phyloP scores from a whole-genome alignment of 2,797 vertebrate species.

The Acanthornis magna region DNA sequence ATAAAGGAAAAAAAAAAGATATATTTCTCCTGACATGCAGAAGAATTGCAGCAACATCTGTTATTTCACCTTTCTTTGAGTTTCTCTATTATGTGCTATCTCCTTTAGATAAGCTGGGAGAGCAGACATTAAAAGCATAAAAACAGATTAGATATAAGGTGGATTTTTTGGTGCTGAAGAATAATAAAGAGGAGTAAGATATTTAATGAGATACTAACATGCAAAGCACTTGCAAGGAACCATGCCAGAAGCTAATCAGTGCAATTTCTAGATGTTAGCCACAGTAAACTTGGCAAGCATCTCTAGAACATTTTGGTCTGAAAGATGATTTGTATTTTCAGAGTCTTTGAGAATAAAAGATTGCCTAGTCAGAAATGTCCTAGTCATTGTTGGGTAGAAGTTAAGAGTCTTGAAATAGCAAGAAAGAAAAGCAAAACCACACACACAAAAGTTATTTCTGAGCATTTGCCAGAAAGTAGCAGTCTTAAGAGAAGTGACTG shows the following conservation, averaged over 20 bases:
- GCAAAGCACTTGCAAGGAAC: neutral
- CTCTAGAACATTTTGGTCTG: conserved; percentile 19
- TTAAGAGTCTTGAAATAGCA: neutral
- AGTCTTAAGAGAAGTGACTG: conserved; percentile 24
- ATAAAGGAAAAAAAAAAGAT: neutral
- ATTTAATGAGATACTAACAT: neutral
- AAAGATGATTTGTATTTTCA: neutral
- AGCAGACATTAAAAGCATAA: neutral
- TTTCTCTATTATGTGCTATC: neutral
- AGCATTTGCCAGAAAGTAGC: neutral
- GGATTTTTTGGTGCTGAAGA: neutral
- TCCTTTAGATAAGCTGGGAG: neutral
- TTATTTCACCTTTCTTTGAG: neutral
- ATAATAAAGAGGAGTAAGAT: neutral
- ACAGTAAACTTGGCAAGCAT: conserved; percentile 26
- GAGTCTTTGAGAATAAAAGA: neutral
- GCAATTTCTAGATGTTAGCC: neutral
- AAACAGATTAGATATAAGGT: neutral
- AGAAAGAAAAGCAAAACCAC: neutral
- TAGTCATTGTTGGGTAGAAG: neutral
- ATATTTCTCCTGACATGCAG: neutral
- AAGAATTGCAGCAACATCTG: neutral
- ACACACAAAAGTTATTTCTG: neutral
- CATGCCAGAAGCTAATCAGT: conserved; percentile 18
- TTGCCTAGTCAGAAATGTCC: neutral